Base-by-base conservation (phyloP, 2,797 vertebrate species). In the Enteromius fasciolatus region DNA sequence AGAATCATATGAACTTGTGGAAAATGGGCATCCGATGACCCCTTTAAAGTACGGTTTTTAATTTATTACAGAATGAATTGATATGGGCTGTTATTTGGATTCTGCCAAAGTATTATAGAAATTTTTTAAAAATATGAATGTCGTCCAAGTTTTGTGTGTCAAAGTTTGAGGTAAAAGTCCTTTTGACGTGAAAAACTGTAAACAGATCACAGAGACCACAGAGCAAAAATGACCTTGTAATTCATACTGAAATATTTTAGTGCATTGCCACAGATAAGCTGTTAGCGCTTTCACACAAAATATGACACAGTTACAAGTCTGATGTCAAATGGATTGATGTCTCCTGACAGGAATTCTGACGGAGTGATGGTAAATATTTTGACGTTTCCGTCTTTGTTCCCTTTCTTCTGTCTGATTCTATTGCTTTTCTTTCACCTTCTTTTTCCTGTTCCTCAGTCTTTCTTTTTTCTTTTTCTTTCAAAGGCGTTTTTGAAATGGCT, bases 401-500 rank as follows among this genome's bases (percentile, higher is more conserved):
- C 15, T 44, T 52, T 61, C 17, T 61, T 77, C 36, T 76, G 64
- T 69, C 81, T 83, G 39, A 69, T 70, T 68, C 25, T 76, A 48
- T 77, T 69, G 36, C 12, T 68, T 76, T 33, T 36, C 18, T 69
- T 75, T 80, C 70, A 52, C 61, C 11, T 54, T 11, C 15, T 59
- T 20, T 67, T 76, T 31, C 31, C 48, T 48, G 59, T 54, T 69
- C 50, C 73, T 66, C 46, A 7, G 70, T 73, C 70, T 48, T 31
- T 54, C 39, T 15, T 82, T 81, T 79, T 80, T 52, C 20, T 36
- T 23, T 75, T 46, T 75, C 57, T 50, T 52, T 76, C 69, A 81
- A 92, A 91, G 92, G 90, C 93, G 91, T 91, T 93, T 90, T 93
- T 83, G 77, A 86, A 66, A 85, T 78, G 69, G 72, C 63, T 81